Evolutionary conservation across 2,888 invertebrate species (phyloP).

Genomic region (Chironomus tentans): DNA sequence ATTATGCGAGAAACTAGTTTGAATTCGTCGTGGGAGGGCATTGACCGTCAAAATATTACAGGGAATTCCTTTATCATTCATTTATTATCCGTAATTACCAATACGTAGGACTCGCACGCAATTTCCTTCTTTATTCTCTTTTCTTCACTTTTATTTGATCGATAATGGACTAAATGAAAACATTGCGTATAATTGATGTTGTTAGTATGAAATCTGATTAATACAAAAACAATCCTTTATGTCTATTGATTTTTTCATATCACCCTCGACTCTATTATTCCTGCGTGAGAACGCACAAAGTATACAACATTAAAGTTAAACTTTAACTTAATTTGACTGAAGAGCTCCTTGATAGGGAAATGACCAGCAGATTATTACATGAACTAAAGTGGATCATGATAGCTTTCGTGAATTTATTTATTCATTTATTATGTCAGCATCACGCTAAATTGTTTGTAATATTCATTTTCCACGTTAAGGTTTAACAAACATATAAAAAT

Average conservation of each 20-base stretch:
- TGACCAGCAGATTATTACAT: neutral
- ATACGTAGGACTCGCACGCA: neutral
- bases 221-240: no score
- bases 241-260: no score
- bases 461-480: no score
- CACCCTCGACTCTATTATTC: neutral
- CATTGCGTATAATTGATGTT: neutral
- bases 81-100: neutral
- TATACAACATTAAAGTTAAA: no score
- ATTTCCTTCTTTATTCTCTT: neutral
- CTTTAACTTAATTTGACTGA: no score
- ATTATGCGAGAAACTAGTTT: neutral
- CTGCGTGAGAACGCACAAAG: neutral
- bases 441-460: no score
- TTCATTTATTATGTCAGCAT: no score
- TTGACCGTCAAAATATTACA: neutral
- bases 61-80: neutral
- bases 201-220: neutral
- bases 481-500: no score
- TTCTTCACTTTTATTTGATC: neutral
- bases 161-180: neutral
- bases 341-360: neutral
- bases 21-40: neutral
- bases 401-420: neutral
- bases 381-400: neutral